Evolutionary conservation across 2,797 vertebrate genomes (phyloP), one percentile per base, ranked within the genome.

Genomic region (Eleutherodactylus coqui): DNA sequence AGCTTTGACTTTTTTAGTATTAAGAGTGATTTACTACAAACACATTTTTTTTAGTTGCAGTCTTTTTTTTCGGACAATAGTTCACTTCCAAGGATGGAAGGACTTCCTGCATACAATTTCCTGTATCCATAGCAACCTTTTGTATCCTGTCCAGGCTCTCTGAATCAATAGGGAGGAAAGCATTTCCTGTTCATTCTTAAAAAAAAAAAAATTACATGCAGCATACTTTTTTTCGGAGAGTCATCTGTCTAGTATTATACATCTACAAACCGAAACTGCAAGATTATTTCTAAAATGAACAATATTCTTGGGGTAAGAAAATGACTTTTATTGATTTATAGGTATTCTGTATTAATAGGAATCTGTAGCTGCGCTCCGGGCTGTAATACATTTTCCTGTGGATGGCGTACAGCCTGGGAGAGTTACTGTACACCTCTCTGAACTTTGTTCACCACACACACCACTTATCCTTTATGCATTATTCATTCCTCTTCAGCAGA

Each of bases 51-150:
- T 43, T 5, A 89, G 85, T 90, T 85, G 75, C 72, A 89, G 91
- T 87, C 91, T 93, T 93, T 92, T 90, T 92, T 92, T 93, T 91
- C 81, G 89, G 92, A 92, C 91, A 94, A 86, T 93, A 89, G 91
- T 91, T 94, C 89, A 89, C 89, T 93, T 93, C 91, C 90, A 90
- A 89, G 93, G 92, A 95, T 95, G 92, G 94, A 93, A 89, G 92
- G 88, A 86, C 91, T 94, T 95, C 95, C 95, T 93, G 93, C 91
- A 90, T 90, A 89, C 89, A 82, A 85, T 95, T 96, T 96, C 95
- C 95, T 96, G 94, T 94, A 93, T 95, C 95, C 94, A 94, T 95
- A 92, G 93, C 88, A 95, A 95, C 93, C 85, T 89, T 89, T 91
- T 85, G 93, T 90, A 91, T 88, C 90, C 89, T 91, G 88, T 92